These are phyloP conservation scores for Agrochola circellaris DNA, from an alignment of 2,888 invertebrate species.

Conservation along the genomic window DNA sequence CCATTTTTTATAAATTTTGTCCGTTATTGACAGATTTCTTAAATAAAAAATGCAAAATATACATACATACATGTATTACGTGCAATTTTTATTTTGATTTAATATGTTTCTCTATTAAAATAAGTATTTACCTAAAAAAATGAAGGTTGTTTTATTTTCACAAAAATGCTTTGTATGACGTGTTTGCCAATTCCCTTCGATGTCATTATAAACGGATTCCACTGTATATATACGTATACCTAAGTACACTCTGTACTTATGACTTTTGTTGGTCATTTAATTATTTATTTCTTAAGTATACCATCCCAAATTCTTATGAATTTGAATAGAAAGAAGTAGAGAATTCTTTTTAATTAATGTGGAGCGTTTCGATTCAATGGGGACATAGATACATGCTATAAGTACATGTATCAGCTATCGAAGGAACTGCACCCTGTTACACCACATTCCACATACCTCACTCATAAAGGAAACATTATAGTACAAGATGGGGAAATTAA, in stretches of 20 bases:
- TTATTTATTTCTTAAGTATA: background rate
- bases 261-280: background rate
- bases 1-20: too few relatives aligned
- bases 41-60: too few relatives aligned
- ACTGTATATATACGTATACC: too few relatives aligned
- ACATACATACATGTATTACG: too few relatives aligned
- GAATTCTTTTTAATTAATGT: slow-evolving; percentile 1
- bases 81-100: too few relatives aligned
- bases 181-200: too few relatives aligned
- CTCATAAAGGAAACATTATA: slow-evolving; percentile 26
- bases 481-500: slow-evolving; percentile 27
- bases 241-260: background rate
- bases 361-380: slow-evolving; percentile 18
- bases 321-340: background rate
- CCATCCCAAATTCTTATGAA: background rate
- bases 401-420: slow-evolving; percentile 4
- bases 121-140: too few relatives aligned
- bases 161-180: too few relatives aligned
- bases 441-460: slow-evolving; percentile 41
- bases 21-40: too few relatives aligned
- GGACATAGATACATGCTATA: slow-evolving; percentile 22
- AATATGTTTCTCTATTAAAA: too few relatives aligned
- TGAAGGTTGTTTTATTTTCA: too few relatives aligned
- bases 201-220: too few relatives aligned
- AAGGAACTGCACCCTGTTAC: slow-evolving; percentile 26